Conservation (phyloP, 1,140 invertebrate genomes). For the Maconellicoccus hirsutus region DNA sequence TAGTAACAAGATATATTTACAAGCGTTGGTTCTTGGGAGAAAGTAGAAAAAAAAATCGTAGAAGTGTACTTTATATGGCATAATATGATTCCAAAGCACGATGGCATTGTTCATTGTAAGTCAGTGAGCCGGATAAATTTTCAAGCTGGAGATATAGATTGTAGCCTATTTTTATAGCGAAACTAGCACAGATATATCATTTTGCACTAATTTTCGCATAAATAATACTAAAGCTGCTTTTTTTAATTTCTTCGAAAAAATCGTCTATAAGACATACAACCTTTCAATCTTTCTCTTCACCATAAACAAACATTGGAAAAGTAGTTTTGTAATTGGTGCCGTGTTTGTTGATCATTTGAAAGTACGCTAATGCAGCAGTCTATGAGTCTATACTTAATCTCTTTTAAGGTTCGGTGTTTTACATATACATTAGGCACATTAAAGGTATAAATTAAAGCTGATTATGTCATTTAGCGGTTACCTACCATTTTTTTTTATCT, state of each 20-base stretch:
- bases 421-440: neutral
- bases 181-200: neutral
- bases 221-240: too few species aligned
- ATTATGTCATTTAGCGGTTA: conserved; percentile 2
- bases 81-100: neutral
- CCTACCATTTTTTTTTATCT: neutral
- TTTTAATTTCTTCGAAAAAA: neutral
- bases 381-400: too few species aligned
- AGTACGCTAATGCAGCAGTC: neutral
- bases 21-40: neutral
- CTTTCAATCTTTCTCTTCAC: neutral
- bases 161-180: neutral
- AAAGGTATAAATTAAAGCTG: neutral
- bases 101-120: neutral
- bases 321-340: neutral
- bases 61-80: neutral
- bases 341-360: neutral
- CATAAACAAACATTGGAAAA: neutral
- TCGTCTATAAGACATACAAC: too few species aligned
- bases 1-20: neutral
- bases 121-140: neutral
- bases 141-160: neutral
- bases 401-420: neutral
- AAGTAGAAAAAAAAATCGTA: neutral
- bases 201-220: neutral